Conservation (phyloP, 2,888 invertebrate genomes). For the Odontomyia ornata region DNA sequence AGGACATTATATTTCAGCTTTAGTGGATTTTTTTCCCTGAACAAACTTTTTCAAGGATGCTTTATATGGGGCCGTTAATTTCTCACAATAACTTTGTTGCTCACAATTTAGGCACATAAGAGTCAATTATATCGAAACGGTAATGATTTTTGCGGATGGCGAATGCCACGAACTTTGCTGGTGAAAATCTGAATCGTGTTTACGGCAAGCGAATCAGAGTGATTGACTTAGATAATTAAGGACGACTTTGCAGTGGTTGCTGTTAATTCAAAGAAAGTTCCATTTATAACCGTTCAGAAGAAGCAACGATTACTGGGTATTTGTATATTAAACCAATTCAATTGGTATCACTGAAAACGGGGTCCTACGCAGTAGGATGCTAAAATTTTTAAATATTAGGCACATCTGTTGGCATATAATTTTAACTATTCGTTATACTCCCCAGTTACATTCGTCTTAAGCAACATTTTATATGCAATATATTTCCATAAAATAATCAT, state of each 20-base stretch:
- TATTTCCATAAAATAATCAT: too few relatives aligned
- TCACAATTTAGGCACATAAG: constrained; percentile 39
- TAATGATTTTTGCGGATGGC: constrained; percentile 36
- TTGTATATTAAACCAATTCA: too few relatives aligned
- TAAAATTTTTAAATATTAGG: too few relatives aligned
- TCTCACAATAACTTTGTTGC: constrained; percentile 43
- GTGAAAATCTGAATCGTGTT: not conserved
- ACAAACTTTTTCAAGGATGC: constrained; percentile 36
- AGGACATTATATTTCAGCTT: constrained; percentile 47
- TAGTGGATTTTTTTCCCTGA: constrained; percentile 45
- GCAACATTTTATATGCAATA: too few relatives aligned
- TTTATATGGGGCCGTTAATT: constrained; percentile 46
- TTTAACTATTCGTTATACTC: too few relatives aligned
- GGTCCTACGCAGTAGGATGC: too few relatives aligned
- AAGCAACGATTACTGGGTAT: too few relatives aligned
- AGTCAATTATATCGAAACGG: constrained; percentile 41
- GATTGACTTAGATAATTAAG: constrained; percentile 4
- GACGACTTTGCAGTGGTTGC: constrained; percentile 11
- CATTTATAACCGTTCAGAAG: too few relatives aligned
- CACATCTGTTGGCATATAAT: too few relatives aligned
- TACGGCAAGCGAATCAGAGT: not conserved
- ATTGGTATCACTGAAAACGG: too few relatives aligned
- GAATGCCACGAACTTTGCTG: constrained; percentile 30
- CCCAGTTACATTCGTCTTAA: too few relatives aligned
- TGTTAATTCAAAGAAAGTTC: constrained; percentile 23